Evolutionary conservation across 1,140 invertebrate genomes (phyloP), one percentile per base, ranked within the genome.

Genomic region (Lordiphosa collinella): DNA sequence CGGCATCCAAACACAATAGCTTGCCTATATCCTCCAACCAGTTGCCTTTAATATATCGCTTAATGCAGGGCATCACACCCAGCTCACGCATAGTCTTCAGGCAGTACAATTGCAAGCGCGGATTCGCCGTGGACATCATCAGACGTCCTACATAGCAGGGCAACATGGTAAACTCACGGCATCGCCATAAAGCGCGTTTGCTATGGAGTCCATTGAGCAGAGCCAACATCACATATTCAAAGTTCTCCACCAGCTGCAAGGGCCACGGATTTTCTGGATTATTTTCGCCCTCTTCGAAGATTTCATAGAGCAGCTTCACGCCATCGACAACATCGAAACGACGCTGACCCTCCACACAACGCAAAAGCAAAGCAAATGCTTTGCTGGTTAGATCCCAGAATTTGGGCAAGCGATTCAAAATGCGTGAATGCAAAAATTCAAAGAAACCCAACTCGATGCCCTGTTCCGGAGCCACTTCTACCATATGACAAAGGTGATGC

Each of bases 171-270:
- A 88, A 87, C 46, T 88, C 86, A 0, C 86, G 60, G 41, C 61
- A 58, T 3, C 86, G 76, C 86, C 86, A 88, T 0, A 88, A 18
- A 0, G 80, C 59, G 1, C 40, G 52, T 16, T 88, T 88, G 59
- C 80, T 75, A n/a, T 87, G 66, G 2, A 88, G 49, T 1, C 80
- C 86, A 47, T 86, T 66, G 43, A 75, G 41, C 16, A 88, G 34
- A 1, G 70, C 67, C 31, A 86, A 34, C 0, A 80, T 32, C 3
- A 72, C 11, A 11, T 62, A 68, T 37, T 88, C 86, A 49, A 51
- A 87, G 41, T 37, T 59, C 1, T 60, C 34, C 31, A 76, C 63
- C 4, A 43, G 31, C 51, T 84, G 63, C 8, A 38, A 6, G 7
- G 47, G 62, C 36, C 79, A 32, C 18, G 52, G 10, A 0, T 13